Percentiles rank a stretch among this genome's conserved stretches.
Conservation (phyloP, 1,140 invertebrate genomes). For the Drosophila kurseongensis region DNA sequence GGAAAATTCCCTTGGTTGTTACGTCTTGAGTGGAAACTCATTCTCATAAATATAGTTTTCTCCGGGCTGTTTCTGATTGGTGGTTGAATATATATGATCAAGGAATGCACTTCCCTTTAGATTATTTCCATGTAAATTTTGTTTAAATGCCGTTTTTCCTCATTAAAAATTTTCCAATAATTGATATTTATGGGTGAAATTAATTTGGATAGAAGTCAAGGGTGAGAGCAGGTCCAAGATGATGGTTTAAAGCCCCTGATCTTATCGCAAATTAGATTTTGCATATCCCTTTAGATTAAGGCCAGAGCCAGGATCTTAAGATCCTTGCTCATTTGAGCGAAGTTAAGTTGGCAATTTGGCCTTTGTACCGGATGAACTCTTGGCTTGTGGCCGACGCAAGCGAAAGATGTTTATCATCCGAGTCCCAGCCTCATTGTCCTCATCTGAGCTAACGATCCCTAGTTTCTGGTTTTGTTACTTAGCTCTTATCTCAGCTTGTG, state of each 20-base stretch:
- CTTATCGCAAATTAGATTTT: conserved; percentile 73
- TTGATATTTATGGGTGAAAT: conserved; percentile 71
- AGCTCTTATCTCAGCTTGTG: conserved; percentile 78
- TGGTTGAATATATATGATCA: conserved; percentile 7
- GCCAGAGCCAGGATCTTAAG: background rate
- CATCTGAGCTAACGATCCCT: conserved; percentile 41
- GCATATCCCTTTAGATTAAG: conserved; percentile 64
- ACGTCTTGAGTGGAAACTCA: conserved; percentile 35
- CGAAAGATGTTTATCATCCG: conserved; percentile 66
- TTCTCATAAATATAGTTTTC: conserved; percentile 62
- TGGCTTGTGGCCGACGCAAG: conserved; percentile 74
- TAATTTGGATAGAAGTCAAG: conserved; percentile 28
- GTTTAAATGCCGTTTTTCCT: conserved; percentile 69
- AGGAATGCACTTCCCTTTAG: conserved; percentile 42
- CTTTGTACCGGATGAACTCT: conserved; percentile 27
- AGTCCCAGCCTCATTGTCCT: conserved; percentile 50
- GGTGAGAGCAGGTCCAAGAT: conserved; percentile 20
- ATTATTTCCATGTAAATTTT: conserved; percentile 52
- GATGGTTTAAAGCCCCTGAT: conserved; percentile 39
- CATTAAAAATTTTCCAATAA: conserved; percentile 66
- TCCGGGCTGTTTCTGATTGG: conserved; percentile 51
- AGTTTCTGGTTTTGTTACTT: conserved; percentile 53
- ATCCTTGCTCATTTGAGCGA: conserved; percentile 60
- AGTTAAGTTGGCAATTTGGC: conserved; percentile 63
- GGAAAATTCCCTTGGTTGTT: conserved; percentile 41